These are phyloP conservation scores for Propithecus coquereli DNA, from an alignment of 2,113 vertebrate genomes.

Conservation along the genomic window DNA sequence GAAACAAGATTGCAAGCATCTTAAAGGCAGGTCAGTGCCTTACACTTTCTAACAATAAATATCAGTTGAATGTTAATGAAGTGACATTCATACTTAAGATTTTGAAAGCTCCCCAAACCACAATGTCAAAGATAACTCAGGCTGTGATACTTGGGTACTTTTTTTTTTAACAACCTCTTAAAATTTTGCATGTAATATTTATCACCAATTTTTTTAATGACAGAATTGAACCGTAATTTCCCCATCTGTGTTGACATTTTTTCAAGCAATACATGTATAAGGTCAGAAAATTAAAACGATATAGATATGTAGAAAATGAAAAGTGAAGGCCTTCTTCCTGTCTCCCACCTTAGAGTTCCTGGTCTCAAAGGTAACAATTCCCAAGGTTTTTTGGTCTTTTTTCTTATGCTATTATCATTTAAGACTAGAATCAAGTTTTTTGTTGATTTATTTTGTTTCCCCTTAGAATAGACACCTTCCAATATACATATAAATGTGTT, in stretches of 20 bases:
- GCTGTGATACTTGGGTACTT: not conserved
- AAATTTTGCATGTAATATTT: not conserved
- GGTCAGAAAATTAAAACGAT: not conserved
- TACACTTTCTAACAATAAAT: not conserved
- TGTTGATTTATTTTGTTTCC: not conserved
- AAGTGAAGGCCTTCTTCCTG: not conserved
- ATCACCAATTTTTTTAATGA: not conserved
- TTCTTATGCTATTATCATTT: not conserved
- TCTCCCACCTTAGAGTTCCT: not conserved
- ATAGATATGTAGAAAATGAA: not conserved
- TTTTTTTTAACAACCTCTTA: not conserved
- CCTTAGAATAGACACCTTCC: not conserved
- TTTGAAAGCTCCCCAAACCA: not conserved
- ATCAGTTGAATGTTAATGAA: not conserved
- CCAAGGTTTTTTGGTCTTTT: not conserved
- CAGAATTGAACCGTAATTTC: not conserved
- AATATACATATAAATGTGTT: not conserved
- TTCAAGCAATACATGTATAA: not conserved
- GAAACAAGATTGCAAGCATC: not conserved
- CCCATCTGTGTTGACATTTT: not conserved
- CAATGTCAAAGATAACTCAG: not conserved
- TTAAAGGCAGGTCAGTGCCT: not conserved
- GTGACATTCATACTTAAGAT: not conserved
- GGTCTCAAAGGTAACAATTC: not conserved
- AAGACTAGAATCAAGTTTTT: not conserved